phyloP scores from a whole-genome alignment of 1,140 invertebrate species.

The Saccostrea cuccullata region DNA sequence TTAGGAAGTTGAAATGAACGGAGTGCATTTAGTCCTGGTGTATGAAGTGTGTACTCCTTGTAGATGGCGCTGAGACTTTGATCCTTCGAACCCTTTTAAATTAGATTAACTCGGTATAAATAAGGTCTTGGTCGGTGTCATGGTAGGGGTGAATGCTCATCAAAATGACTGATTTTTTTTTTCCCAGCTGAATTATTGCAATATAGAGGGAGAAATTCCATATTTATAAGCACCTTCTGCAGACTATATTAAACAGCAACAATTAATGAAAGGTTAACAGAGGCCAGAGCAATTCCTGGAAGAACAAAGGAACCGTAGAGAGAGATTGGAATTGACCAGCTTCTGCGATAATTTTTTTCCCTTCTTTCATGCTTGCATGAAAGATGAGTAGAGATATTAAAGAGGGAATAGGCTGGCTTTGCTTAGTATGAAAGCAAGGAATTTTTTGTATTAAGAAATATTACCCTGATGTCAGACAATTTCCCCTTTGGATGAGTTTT shows the following conservation, averaged over 20 bases:
- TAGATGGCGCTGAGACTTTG: not conserved
- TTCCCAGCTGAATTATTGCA: not conserved
- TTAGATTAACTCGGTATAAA: not conserved
- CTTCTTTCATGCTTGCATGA: not conserved
- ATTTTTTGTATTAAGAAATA: constrained; percentile 22
- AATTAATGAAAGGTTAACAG: not conserved
- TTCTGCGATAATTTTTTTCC: not conserved
- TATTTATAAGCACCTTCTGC: not conserved
- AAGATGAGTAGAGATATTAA: not conserved
- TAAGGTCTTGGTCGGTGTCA: not conserved
- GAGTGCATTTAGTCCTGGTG: not conserved
- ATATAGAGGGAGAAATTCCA: not conserved
- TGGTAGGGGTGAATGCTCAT: not conserved
- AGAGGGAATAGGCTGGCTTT: not conserved
- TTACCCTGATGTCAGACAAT: not conserved
- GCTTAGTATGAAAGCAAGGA: constrained; percentile 2
- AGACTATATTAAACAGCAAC: too few species aligned
- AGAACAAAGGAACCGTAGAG: not conserved
- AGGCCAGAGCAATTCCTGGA: not conserved
- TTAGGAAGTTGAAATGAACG: not conserved
- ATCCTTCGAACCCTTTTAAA: not conserved
- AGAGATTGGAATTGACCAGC: not conserved
- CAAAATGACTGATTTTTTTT: not conserved
- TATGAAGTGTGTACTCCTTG: not conserved
- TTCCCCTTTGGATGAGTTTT: not conserved